phyloP scores from a whole-genome alignment of 2,113 vertebrate species.

The Psettodes erumei region DNA sequence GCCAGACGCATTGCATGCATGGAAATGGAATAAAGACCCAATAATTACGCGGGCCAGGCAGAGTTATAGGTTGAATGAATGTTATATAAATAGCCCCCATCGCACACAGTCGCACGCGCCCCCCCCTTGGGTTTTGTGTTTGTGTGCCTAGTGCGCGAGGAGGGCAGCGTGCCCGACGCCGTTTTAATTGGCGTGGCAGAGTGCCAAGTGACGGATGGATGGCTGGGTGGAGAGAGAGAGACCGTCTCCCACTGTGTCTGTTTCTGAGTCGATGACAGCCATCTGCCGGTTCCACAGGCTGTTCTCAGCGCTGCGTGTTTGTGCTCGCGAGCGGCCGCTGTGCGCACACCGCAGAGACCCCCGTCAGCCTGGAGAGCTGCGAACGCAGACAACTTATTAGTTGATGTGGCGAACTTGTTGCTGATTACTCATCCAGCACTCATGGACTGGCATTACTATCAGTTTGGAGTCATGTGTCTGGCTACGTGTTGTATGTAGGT shows the following conservation, averaged over 20 bases:
- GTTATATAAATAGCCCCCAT: slow-evolving; percentile 52
- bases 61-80: slow-evolving; percentile 47
- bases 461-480: background rate
- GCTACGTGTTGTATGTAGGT: background rate
- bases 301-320: slow-evolving; percentile 44
- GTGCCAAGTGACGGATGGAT: slow-evolving; percentile 68
- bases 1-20: background rate
- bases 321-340: background rate
- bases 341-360: background rate
- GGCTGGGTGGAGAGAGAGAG: slow-evolving; percentile 45
- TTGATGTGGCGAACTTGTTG: background rate
- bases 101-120: slow-evolving; percentile 12
- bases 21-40: background rate
- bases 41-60: slow-evolving; percentile 19
- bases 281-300: slow-evolving; percentile 70
- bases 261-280: slow-evolving; percentile 68
- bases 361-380: background rate
- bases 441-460: background rate
- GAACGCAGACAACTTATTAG: background rate
- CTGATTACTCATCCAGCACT: background rate
- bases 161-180: slow-evolving; percentile 55
- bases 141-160: slow-evolving; percentile 57
- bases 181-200: slow-evolving; percentile 77
- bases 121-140: slow-evolving; percentile 56
- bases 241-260: slow-evolving; percentile 48